Evolutionary conservation across 2,113 vertebrate species (phyloP).

Genomic region (Oreochromis niloticus): DNA sequence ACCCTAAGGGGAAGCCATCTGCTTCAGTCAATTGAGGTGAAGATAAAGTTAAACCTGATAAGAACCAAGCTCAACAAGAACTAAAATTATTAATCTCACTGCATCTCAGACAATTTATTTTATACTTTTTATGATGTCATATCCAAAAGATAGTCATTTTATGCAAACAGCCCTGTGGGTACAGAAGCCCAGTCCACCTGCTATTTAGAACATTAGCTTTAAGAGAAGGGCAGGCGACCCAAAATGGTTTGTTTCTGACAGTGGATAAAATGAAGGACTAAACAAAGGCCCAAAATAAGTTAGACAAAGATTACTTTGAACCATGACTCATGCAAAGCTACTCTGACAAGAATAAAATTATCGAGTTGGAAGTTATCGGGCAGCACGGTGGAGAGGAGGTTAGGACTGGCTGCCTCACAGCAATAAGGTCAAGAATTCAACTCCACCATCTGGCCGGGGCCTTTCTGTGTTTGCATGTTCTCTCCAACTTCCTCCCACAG

Average conservation of each 20-base stretch:
- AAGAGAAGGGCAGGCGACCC: neutral
- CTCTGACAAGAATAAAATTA: neutral
- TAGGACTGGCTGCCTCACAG: neutral
- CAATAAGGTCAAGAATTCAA: neutral
- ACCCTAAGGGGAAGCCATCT: neutral
- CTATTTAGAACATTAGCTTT: neutral
- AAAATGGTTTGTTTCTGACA: neutral
- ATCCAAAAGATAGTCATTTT: too few relatives aligned
- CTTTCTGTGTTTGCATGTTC: neutral
- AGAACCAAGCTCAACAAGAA: neutral
- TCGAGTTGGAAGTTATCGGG: fast-evolving
- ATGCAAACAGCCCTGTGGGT: too few relatives aligned
- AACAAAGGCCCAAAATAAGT: neutral
- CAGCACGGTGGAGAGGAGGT: neutral
- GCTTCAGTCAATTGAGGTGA: neutral
- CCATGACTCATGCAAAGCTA: fast-evolving
- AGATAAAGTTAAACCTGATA: neutral
- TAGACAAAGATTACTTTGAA: neutral
- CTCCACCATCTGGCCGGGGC: neutral
- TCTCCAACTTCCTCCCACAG: neutral
- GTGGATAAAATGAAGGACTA: neutral
- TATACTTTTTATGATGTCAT: too few relatives aligned
- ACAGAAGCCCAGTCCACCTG: too few relatives aligned
- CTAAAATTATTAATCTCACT: neutral
- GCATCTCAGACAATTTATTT: neutral